Base-by-base conservation (phyloP, 2,797 vertebrate genomes). In the Sparidentex hasta region DNA sequence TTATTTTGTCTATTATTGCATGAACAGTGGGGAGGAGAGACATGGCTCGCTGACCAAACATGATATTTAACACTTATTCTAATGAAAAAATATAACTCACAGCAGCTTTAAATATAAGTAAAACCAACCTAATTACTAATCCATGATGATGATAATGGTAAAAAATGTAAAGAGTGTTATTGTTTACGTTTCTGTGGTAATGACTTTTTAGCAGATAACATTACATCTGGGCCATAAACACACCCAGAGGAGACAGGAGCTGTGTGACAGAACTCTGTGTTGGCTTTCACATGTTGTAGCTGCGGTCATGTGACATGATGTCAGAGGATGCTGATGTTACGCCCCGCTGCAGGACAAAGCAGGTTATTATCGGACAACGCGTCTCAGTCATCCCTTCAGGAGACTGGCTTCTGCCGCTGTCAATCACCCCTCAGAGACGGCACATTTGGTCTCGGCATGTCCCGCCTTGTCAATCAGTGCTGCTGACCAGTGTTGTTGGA, bases 241-340 rank as follows among this genome's bases (percentile, higher is more conserved):
- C 16, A 44, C 46, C 29, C 38, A 48, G 20, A 25, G 1, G 33
- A 55, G 46, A 65, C 51, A 47, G 20, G 14, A 62, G 52, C 50
- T 6, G 12, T 70, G 23, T 23, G 44, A 43, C 50, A 87, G 55
- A 90, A 88, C 50, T 72, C 85, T 89, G 87, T 88, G 84, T 89
- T 88, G 67, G 52, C 74, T 73, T 87, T 67, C 65, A 85, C 87
- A 90, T 78, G 74, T 76, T 81, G 63, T 64, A 67, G 61, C 80
- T 65, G 72, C 1, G 18, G 71, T 90, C 92, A 93, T 89, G 92
- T 93, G 93, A 90, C 85, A 86, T 90, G 86, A 88, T 87, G 87
- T 93, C 91, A 91, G 84, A 84, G 78, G 82, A 90, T 63, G 83
- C 87, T 92, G 88, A 85, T 85, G 86, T 86, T 86, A 80, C 57